A percentile compares a stretch with the other conserved stretches of the same genome.
phyloP scores from a whole-genome alignment of 35 echinoderm and acorn worm species.

The Ophioderma brevispina region DNA sequence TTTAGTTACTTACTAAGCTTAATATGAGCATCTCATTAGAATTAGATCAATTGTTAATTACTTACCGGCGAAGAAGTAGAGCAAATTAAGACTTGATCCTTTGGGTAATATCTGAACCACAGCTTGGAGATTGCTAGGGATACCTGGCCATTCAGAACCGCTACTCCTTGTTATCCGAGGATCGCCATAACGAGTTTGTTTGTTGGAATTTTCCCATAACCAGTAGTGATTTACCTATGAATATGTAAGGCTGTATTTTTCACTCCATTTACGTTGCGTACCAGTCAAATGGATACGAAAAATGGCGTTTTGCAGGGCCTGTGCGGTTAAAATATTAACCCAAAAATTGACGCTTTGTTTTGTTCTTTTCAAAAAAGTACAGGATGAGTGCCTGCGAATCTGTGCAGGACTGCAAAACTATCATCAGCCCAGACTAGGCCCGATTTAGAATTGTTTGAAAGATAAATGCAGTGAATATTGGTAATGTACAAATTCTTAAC shows the following conservation, averaged over 20 bases:
- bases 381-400: too few relatives aligned
- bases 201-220: slow-evolving; percentile 73
- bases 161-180: slow-evolving; percentile 18
- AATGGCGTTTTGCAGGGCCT: slow-evolving; percentile 57
- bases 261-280: neutral
- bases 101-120: slow-evolving; percentile 66
- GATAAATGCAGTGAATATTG: too few relatives aligned
- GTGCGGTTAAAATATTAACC: too few relatives aligned
- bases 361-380: too few relatives aligned
- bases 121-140: slow-evolving; percentile 69
- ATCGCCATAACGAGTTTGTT: slow-evolving; percentile 48
- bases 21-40: too few relatives aligned
- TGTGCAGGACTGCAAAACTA: too few relatives aligned
- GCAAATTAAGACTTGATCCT: slow-evolving; percentile 9
- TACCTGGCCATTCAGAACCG: slow-evolving; percentile 24
- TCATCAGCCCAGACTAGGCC: too few relatives aligned
- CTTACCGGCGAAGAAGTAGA: slow-evolving; percentile 97
- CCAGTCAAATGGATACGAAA: slow-evolving; percentile 90
- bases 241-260: slow-evolving; percentile 73
- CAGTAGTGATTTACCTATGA: slow-evolving; percentile 56
- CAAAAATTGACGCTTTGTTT: too few relatives aligned
- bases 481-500: too few relatives aligned
- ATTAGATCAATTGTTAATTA: neutral
- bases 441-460: too few relatives aligned
- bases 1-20: too few relatives aligned